Base-by-base conservation (phyloP, 2,888 invertebrate species). In the Acrocera orbiculus region DNA sequence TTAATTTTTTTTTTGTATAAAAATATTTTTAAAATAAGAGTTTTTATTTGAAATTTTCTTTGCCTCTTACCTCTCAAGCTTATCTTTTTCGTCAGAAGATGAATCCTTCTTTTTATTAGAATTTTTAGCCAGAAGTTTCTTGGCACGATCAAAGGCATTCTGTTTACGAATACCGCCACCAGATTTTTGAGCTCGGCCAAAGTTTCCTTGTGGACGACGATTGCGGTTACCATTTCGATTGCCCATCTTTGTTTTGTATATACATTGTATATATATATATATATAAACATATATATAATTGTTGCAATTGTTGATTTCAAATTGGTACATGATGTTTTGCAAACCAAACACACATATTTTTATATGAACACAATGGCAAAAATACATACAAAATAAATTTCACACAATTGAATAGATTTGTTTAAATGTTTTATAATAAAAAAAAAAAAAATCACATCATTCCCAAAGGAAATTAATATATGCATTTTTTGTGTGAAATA, bases 71-170 rank as follows among this genome's bases (percentile, higher is more conserved):
- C 59, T 60, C 59, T 58, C 58, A 48, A 49, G 53, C 54, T 59
- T 59, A 47, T 57, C 44, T 42, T 45, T 46, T 40, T 48, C 59
- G 53, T 56, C 58, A 56, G 58, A 51, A 58, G 57, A 50, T 53
- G 56, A 52, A 57, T 59, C 58, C 57, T 59, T 58, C 52, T 59
- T 59, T 56, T 58, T 58, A 55, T 55, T 58, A 54, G 57, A 56
- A 57, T 61, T 61, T 56, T 61, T 60, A 51, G 58, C 58, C 57
- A 60, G 56, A 58, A 59, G 54, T 58, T 60, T 60, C 56, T 61
- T 61, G 49, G 60, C 58, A 54, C 60, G 59, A 57, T 59, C 59
- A 52, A 58, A 58, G 49, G 58, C 56, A 56, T 61, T 61, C 53
- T 58, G 61, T 53, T 61, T 61, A 49, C 60, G 60, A 56, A 61